phyloP scores from a whole-genome alignment of 2,888 invertebrate genomes.

The Harpagoxenus sublaevis region DNA sequence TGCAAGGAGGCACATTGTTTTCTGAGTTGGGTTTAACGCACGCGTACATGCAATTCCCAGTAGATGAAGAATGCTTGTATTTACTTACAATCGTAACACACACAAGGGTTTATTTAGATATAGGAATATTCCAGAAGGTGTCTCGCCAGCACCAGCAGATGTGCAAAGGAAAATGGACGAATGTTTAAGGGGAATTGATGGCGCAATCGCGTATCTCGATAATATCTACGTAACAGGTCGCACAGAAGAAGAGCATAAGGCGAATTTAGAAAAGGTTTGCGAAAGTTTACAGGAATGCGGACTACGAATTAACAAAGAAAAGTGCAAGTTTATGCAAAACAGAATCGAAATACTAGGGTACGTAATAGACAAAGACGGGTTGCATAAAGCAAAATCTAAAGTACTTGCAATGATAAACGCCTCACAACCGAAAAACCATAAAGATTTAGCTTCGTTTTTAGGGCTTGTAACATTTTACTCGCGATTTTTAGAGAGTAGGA shows the following conservation, averaged over 20 bases:
- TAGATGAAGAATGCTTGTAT: slow-evolving; percentile 18
- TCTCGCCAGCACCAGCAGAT: slow-evolving; percentile 28
- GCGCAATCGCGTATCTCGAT: not conserved
- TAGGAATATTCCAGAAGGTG: slow-evolving; percentile 39
- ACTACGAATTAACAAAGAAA: slow-evolving; percentile 57
- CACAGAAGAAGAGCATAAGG: slow-evolving; percentile 6
- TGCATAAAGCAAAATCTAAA: slow-evolving; percentile 59
- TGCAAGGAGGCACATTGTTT: slow-evolving; percentile 73
- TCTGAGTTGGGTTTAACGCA: slow-evolving; percentile 68
- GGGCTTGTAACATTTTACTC: slow-evolving; percentile 78
- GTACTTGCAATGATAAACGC: slow-evolving; percentile 70
- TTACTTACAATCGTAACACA: slow-evolving; percentile 41
- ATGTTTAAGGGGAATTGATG: slow-evolving; percentile 44
- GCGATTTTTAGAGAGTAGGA: not conserved
- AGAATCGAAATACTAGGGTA: slow-evolving; percentile 74
- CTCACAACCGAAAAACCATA: slow-evolving; percentile 65
- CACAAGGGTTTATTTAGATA: slow-evolving; percentile 38
- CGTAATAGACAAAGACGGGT: slow-evolving; percentile 67
- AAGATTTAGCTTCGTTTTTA: slow-evolving; percentile 70
- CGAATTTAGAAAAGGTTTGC: not conserved
- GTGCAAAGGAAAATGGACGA: slow-evolving; percentile 52
- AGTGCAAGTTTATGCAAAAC: slow-evolving; percentile 73
- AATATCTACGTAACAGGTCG: not conserved
- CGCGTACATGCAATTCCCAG: slow-evolving; percentile 62
- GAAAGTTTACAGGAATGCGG: not conserved